Evolutionary conservation across 2,113 vertebrate species (phyloP).

Genomic region (Platanista minor): DNA sequence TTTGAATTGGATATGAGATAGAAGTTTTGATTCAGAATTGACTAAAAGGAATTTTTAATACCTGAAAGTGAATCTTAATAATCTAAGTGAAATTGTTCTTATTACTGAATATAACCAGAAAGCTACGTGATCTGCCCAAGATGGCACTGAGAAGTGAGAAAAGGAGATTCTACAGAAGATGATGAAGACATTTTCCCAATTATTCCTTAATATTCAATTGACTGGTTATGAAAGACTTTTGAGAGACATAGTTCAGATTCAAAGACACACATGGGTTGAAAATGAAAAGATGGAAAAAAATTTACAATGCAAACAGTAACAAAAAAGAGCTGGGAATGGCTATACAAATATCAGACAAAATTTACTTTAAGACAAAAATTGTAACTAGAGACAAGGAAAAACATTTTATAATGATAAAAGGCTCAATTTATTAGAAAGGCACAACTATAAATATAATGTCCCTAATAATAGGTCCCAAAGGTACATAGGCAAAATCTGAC

Average conservation of each 20-base stretch:
- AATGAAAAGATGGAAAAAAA: not conserved
- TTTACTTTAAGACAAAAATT: not conserved
- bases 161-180: not conserved
- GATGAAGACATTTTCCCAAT: not conserved
- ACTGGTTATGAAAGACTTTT: not conserved
- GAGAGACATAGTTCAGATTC: not conserved
- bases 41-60: not conserved
- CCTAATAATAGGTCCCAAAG: not conserved
- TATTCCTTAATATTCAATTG: not conserved
- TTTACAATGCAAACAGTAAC: not conserved
- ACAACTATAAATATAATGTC: not conserved
- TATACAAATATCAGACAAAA: not conserved
- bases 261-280: not conserved
- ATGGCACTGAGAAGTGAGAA: not conserved
- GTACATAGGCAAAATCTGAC: not conserved
- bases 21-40: not conserved
- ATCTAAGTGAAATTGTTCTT: not conserved
- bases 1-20: not conserved
- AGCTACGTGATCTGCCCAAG: not conserved
- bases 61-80: not conserved
- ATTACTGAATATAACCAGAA: not conserved
- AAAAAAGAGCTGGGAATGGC: not conserved
- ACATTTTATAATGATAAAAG: not conserved
- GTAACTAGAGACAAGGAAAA: not conserved
- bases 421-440: not conserved